A percentile compares a stretch with the other conserved stretches of the same genome.
These are phyloP conservation scores for Octopus bimaculoides DNA, from an alignment of 1,140 invertebrate genomes.

Conservation along the genomic window DNA sequence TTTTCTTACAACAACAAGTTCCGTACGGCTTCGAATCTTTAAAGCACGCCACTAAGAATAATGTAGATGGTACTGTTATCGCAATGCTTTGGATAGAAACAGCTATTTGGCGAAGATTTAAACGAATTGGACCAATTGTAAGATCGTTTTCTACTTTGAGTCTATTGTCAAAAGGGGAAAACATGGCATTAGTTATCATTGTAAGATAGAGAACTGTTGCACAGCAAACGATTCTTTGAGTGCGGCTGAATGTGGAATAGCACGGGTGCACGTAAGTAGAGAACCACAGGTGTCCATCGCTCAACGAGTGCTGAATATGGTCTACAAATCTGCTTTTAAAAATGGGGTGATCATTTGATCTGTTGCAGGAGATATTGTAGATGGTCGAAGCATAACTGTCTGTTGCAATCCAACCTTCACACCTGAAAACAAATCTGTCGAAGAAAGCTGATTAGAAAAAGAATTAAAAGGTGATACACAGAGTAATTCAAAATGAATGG, in stretches of 20 bases:
- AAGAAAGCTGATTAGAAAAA: neutral
- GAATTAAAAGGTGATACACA: neutral
- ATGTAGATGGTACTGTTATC: conserved; percentile 21
- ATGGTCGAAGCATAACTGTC: neutral
- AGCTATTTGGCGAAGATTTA: conserved; percentile 24
- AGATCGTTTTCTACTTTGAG: conserved; percentile 11
- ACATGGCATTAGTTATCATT: conserved; percentile 58
- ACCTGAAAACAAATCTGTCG: neutral
- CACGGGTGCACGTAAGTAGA: conserved; percentile 48
- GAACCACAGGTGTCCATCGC: conserved; percentile 52
- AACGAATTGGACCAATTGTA: conserved; percentile 25
- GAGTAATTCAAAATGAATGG: neutral
- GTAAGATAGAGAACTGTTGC: conserved; percentile 49
- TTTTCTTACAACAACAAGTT: neutral
- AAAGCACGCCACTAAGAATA: conserved; percentile 26
- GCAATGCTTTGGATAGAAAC: conserved; percentile 28
- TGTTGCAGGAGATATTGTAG: neutral
- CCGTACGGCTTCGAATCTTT: conserved; percentile 7
- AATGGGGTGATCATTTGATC: neutral
- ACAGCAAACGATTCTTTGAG: conserved; percentile 53
- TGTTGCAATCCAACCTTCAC: neutral
- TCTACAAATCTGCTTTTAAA: neutral
- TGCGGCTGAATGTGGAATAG: conserved; percentile 49
- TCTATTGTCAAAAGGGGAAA: conserved; percentile 35
- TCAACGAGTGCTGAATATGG: neutral